Percentiles rank a stretch among this genome's conserved stretches.
phyloP scores from a whole-genome alignment of 2,888 invertebrate genomes.

The Chironomus riparius region DNA sequence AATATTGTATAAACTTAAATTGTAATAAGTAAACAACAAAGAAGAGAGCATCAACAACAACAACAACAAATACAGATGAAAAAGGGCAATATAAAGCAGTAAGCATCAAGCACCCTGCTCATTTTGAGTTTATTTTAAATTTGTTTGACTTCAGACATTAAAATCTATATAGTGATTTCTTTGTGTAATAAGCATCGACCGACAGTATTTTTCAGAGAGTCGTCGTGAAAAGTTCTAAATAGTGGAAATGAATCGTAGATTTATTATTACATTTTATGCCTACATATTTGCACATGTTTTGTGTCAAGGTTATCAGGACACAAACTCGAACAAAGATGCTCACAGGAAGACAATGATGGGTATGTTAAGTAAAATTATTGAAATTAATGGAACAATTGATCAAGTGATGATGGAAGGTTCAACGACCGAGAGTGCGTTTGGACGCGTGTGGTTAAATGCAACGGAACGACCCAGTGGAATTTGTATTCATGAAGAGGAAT shows the following conservation, averaged over 20 bases:
- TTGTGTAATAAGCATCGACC: conserved; percentile 1
- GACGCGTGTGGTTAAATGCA: conserved; percentile 20
- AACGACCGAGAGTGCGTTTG: conserved; percentile 18
- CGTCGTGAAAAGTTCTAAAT: conserved; percentile 4
- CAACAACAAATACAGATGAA: not conserved
- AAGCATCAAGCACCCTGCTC: conserved; percentile 6
- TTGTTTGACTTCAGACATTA: not conserved
- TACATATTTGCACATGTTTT: conserved; percentile 1
- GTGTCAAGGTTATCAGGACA: conserved; percentile 5
- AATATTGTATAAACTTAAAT: no score
- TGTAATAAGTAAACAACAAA: not conserved
- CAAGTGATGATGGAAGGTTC: conserved; percentile 9
- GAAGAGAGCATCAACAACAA: not conserved
- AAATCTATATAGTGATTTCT: not conserved
- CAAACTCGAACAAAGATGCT: not conserved
- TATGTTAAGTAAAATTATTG: conserved; percentile 23
- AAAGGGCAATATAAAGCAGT: not conserved
- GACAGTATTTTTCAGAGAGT: conserved; percentile 24
- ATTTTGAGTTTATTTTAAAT: conserved; percentile 3
- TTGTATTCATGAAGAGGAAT: conserved; percentile 1
- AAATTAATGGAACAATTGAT: conserved; percentile 20
- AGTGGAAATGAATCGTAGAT: not conserved
- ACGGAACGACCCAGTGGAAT: conserved; percentile 5
- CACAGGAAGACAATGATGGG: conserved; percentile 9
- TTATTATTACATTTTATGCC: conserved; percentile 3